Percentiles rank a stretch among this genome's conserved stretches.
These are phyloP conservation scores for Salvelinus namaycush DNA, from an alignment of 2,113 vertebrate genomes.

Conservation along the genomic window DNA sequence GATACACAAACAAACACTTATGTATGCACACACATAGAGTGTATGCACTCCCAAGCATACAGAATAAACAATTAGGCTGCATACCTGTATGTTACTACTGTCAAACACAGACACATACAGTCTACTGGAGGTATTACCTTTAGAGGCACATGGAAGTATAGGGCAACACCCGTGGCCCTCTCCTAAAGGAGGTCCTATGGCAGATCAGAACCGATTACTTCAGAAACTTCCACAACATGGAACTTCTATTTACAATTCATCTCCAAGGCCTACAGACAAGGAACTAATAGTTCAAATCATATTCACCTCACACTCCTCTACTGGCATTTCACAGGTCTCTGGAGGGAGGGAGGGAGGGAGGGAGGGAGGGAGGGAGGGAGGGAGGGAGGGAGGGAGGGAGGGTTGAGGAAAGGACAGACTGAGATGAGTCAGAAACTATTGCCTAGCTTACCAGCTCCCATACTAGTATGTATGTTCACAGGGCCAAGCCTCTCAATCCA, in stretches of 20 bases:
- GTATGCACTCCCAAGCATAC: constrained; percentile 17
- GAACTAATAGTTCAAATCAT: constrained; percentile 50
- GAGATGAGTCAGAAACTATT: background rate
- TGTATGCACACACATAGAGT: constrained; percentile 19
- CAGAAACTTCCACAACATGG: constrained; percentile 47
- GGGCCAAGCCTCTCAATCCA: too few relatives aligned
- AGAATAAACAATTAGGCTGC: constrained; percentile 40
- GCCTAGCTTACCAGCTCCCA: background rate
- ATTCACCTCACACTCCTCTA: constrained; percentile 52
- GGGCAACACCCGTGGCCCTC: too few relatives aligned
- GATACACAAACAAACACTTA: constrained; percentile 19
- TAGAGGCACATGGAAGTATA: too few relatives aligned
- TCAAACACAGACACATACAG: background rate
- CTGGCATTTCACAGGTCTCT: constrained; percentile 16
- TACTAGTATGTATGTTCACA: background rate
- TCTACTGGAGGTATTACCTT: too few relatives aligned
- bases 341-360: constrained; percentile 12
- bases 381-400: too few relatives aligned
- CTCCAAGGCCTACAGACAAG: constrained; percentile 48
- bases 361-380: background rate
- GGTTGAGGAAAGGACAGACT: too few relatives aligned
- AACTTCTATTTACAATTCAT: constrained; percentile 57
- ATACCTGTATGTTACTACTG: too few relatives aligned
- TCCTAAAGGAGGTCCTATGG: background rate
- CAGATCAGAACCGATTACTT: constrained; percentile 4